Conservation (phyloP, 2,797 vertebrate species). For the Gymnoscopelus microlampas region DNA sequence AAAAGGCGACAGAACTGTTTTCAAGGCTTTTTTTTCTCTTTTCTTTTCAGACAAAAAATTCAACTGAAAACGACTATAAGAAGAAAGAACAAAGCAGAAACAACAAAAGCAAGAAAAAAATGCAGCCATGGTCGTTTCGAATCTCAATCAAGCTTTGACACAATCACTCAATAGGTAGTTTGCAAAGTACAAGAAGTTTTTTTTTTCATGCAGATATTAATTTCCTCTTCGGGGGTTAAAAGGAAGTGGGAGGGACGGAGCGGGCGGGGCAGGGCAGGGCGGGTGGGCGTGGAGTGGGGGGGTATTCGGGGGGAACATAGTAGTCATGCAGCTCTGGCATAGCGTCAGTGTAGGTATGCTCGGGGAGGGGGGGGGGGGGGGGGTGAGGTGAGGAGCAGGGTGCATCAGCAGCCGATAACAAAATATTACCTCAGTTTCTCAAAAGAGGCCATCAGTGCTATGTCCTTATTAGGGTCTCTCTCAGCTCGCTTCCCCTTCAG, state of each 20-base stretch:
- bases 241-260: constrained; percentile 70
- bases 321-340: constrained; percentile 97
- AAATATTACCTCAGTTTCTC: constrained; percentile 99
- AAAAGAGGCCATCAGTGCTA: constrained; percentile 96
- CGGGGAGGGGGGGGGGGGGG: constrained; percentile 86
- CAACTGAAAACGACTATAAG: constrained; percentile 82
- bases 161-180: constrained; percentile 97
- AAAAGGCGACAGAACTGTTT: constrained; percentile 82
- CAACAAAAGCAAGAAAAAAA: constrained; percentile 93
- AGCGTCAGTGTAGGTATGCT: constrained; percentile 88
- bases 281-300: constrained; percentile 37
- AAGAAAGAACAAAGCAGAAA: constrained; percentile 88
- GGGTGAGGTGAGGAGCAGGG: constrained; percentile 86
- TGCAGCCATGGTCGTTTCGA: constrained; percentile 94
- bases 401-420: constrained; percentile 93
- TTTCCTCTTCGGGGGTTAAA: constrained; percentile 84
- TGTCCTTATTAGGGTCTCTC: constrained; percentile 94
- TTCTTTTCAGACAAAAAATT: constrained; percentile 84
- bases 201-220: constrained; percentile 94
- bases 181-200: constrained; percentile 93
- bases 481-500: constrained; percentile 95
- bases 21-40: constrained; percentile 76
- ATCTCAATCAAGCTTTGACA: constrained; percentile 95
- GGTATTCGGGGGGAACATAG: constrained; percentile 85
- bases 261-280: constrained; percentile 10